Percentiles rank a stretch among this genome's conserved stretches.
Evolutionary conservation across 2,888 invertebrate species (phyloP).

Genomic region (Minunthozetes semirufus): DNA sequence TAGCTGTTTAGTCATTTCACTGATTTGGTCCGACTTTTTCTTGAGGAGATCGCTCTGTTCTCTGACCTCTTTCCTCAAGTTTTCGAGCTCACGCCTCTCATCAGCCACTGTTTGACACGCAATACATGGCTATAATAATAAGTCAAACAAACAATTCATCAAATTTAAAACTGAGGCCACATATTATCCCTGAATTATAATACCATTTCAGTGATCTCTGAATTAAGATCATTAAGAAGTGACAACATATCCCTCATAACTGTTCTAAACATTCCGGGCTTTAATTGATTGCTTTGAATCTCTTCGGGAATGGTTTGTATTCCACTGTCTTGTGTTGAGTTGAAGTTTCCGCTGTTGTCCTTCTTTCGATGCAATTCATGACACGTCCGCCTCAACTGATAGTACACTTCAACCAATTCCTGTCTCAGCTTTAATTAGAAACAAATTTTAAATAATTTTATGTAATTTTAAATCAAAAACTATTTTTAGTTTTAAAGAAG

Average conservation of each 20-base stretch:
- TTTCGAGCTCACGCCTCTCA: conserved; percentile 52
- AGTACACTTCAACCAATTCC: conserved; percentile 51
- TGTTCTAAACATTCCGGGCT: conserved; percentile 43
- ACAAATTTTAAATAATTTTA: too few relatives aligned
- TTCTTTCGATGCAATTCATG: conserved; percentile 46
- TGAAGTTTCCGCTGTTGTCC: conserved; percentile 37
- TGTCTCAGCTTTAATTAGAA: conserved; percentile 48
- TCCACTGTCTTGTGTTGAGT: conserved; percentile 42
- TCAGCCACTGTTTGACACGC: conserved; percentile 42
- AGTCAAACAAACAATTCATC: not conserved
- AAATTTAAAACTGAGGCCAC: not conserved
- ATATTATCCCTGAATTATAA: not conserved
- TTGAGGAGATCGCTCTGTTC: conserved; percentile 73
- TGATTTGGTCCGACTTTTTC: conserved; percentile 67
- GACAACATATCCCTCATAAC: conserved; percentile 45
- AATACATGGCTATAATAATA: conserved; percentile 40
- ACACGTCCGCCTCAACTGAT: conserved; percentile 50
- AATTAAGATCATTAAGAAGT: conserved; percentile 45
- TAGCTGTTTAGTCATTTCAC: conserved; percentile 69
- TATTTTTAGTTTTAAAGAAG: too few relatives aligned
- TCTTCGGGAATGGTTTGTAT: conserved; percentile 43
- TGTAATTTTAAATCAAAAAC: too few relatives aligned
- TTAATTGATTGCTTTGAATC: conserved; percentile 40
- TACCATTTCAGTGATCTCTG: conserved; percentile 42
- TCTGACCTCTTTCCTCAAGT: conserved; percentile 65